phyloP scores from a whole-genome alignment of 2,797 vertebrate species.

The Stomatorhinus walkeri region DNA sequence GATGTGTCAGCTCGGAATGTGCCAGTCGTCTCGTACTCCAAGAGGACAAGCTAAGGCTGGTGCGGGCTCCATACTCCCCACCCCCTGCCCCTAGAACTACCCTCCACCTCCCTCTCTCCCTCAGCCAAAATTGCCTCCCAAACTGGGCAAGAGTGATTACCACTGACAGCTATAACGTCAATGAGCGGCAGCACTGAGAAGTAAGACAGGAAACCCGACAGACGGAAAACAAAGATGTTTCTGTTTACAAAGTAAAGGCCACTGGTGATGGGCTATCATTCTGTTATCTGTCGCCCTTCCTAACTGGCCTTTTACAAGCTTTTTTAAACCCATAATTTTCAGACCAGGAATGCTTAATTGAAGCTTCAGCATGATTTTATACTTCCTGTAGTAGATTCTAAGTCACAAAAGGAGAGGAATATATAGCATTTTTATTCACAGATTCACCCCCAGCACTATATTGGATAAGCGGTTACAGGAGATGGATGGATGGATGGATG shows the following conservation, averaged over 20 bases:
- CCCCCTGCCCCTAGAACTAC: neutral
- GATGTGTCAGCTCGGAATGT: slow-evolving; percentile 2
- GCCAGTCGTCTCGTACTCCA: neutral
- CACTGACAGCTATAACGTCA: neutral
- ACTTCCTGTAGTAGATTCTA: neutral
- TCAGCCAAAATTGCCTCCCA: neutral
- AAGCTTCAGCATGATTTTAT: neutral
- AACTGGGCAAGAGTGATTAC: slow-evolving; percentile 1
- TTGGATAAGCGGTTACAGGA: neutral
- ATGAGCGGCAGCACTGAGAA: neutral
- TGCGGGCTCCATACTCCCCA: neutral
- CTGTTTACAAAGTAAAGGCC: neutral
- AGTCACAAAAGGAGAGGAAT: neutral
- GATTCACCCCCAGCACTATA: neutral
- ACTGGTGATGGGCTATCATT: neutral
- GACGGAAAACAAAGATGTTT: neutral
- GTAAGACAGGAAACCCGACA: neutral
- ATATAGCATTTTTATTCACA: neutral
- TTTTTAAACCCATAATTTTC: slow-evolving; percentile 5
- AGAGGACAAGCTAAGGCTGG: neutral
- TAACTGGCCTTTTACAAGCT: neutral
- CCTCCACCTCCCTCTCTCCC: neutral
- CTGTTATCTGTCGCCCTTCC: neutral
- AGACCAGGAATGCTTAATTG: slow-evolving; percentile 1
- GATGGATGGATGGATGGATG: neutral